Evolutionary conservation across 2,113 vertebrate genomes (phyloP).

Genomic region (Sinosuthora webbiana): DNA sequence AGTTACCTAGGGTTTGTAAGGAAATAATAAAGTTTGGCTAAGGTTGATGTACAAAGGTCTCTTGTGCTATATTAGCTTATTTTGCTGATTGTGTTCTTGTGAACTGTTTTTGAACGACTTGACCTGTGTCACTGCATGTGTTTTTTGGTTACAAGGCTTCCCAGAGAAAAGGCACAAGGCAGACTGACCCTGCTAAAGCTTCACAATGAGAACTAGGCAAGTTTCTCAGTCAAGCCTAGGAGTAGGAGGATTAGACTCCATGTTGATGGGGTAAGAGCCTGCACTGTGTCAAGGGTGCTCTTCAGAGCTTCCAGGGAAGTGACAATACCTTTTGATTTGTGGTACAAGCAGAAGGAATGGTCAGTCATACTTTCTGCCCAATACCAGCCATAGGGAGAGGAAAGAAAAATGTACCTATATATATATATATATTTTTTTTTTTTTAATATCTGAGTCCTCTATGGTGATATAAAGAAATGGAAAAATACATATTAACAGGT

Average conservation of each 20-base stretch:
- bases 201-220: not conserved
- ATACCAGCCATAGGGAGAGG: not conserved
- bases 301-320: not conserved
- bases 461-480: not conserved
- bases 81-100: not conserved
- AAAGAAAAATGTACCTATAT: not conserved
- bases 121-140: not conserved
- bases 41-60: not conserved
- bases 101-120: not conserved
- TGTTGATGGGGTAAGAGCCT: not conserved
- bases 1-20: not conserved
- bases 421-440: no score
- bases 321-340: not conserved
- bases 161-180: not conserved
- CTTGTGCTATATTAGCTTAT: not conserved
- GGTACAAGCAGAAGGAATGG: not conserved
- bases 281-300: not conserved
- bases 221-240: not conserved
- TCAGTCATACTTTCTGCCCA: not conserved
- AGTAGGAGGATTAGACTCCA: not conserved
- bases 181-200: not conserved
- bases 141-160: not conserved
- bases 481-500: not conserved
- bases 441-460: not conserved
- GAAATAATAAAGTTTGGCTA: not conserved